These are phyloP conservation scores for Xylota segnis DNA, from an alignment of 2,888 invertebrate species.

Conservation along the genomic window DNA sequence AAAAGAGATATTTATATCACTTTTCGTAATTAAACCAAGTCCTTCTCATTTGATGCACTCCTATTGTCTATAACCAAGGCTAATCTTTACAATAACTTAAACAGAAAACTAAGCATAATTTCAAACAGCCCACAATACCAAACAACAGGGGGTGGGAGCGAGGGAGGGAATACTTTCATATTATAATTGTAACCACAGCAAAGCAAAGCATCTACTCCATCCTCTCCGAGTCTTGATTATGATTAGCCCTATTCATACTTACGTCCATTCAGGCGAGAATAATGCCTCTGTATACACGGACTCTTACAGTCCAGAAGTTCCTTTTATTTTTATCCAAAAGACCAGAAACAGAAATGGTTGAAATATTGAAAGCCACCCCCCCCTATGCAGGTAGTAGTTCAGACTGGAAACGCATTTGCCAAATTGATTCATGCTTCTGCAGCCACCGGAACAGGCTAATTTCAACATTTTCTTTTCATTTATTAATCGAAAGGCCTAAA, in stretches of 20 bases:
- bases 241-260: constrained; percentile 48
- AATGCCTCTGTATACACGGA: constrained; percentile 16
- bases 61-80: neutral
- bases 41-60: neutral
- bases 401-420: constrained; percentile 71
- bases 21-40: neutral
- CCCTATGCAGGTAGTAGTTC: constrained; percentile 22
- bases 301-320: constrained; percentile 24
- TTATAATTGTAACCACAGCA: constrained; percentile 53
- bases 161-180: too few species aligned
- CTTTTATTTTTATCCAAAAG: constrained; percentile 44
- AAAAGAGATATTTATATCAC: neutral
- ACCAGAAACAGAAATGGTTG: constrained; percentile 31
- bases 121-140: constrained; percentile 14
- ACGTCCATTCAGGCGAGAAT: constrained; percentile 48
- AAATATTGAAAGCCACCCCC: constrained; percentile 51
- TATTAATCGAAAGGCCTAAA: constrained; percentile 65
- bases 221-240: neutral
- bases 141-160: neutral
- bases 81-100: neutral
- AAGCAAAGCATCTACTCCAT: constrained; percentile 9
- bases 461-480: constrained; percentile 74
- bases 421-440: constrained; percentile 70
- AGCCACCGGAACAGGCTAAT: constrained; percentile 66
- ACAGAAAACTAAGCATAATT: neutral